Percentiles rank a stretch among this genome's conserved stretches.
Conservation (phyloP, 2,113 vertebrate species). For the Oxygymnocypris stewartii region DNA sequence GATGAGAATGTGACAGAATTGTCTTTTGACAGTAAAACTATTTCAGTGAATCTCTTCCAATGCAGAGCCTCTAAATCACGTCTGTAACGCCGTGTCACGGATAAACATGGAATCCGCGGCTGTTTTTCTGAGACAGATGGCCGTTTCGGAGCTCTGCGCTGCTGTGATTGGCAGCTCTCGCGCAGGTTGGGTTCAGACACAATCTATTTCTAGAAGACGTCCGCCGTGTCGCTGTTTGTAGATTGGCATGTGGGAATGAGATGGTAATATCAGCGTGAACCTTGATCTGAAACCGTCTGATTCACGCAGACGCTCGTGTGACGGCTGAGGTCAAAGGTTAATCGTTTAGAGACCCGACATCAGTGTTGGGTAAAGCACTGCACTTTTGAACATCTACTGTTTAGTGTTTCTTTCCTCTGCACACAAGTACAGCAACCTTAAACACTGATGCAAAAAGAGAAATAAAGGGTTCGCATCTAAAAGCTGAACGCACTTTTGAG, state of each 20-base stretch:
- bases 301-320: neutral
- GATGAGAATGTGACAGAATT: too few species aligned
- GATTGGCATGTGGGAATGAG: conserved; percentile 7
- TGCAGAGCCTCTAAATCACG: too few species aligned
- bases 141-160: neutral
- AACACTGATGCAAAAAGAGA: too few species aligned
- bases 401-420: neutral
- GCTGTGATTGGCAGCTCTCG: neutral
- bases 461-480: too few species aligned
- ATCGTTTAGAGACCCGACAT: neutral
- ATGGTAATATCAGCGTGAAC: neutral
- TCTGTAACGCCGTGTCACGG: too few species aligned
- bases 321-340: neutral
- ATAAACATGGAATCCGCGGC: neutral
- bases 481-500: too few species aligned
- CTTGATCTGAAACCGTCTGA: neutral
- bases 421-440: too few species aligned
- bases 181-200: neutral
- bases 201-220: neutral
- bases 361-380: neutral
- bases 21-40: too few species aligned
- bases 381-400: neutral
- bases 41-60: too few species aligned
- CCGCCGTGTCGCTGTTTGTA: neutral
- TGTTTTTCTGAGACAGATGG: conserved; percentile 47